Evolutionary conservation across 2,113 vertebrate species (phyloP), one percentile per base, ranked within the genome.

Genomic region (Ginglymostoma cirratum): DNA sequence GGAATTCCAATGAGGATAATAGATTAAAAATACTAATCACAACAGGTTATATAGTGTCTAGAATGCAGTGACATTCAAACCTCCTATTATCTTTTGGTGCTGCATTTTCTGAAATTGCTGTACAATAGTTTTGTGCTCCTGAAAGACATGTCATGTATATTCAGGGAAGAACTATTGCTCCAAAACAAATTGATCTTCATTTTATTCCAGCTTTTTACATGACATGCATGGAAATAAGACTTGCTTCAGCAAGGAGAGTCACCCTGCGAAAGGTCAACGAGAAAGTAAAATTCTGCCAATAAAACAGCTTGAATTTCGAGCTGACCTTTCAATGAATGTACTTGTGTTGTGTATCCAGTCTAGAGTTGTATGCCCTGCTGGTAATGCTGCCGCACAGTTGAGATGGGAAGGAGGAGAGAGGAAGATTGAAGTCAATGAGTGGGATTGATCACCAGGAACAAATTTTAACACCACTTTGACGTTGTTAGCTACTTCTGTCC

Each of bases 231-330:
- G 42, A 95, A 95, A 95, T 95, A 48, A 95, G 94, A 24, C 45
- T 70, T 15, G 52, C 69, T 34, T 24, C 45, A 52, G 45, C 23
- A 34, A 70, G 8, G 34, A 48, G 24, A 52, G 45, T 76, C 67
- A 48, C 69, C 52, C 42, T 24, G 27, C 76, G 94, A 95, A 95
- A 95, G 38, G 95, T 80, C 76, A 96, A 12, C 5, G 95, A 24
- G 34, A 78, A 24, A 76, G 12, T 48, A 95, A 55, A 83, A 55
- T 24, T 52, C 45, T 65, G 95, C 80, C 87, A 78, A 76, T 96
- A 83, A 96, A 96, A 66, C 95, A 96, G 95, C 95, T 96, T 61
- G 95, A 61, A 85, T 55, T 85, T 86, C n/a, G 78, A 42, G 78
- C 78, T 96, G 78, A 96, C 95, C 95, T 96, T 96, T 96, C 23